These are phyloP conservation scores for Halesus radiatus DNA, from an alignment of 1,140 invertebrate genomes.

Conservation along the genomic window DNA sequence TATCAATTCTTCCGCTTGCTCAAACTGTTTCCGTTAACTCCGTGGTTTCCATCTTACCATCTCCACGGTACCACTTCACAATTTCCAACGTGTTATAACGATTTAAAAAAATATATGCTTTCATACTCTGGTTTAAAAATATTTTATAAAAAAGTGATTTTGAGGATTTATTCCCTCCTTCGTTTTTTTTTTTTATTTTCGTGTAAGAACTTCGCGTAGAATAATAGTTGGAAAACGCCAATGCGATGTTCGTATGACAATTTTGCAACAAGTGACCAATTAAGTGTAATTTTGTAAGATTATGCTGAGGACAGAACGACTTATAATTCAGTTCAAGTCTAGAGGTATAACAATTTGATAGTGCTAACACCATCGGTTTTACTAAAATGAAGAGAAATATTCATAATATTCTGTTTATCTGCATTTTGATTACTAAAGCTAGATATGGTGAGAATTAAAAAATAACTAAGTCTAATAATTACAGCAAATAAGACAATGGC, in stretches of 20 bases:
- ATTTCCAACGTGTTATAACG: no score
- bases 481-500: no score
- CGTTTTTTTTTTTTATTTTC: neutral
- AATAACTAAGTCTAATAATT: no score
- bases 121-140: no score
- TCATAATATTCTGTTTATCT: neutral
- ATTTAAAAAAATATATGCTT: no score
- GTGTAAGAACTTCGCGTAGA: neutral
- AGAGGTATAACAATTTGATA: slow-evolving; percentile 1
- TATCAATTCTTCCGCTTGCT: no score
- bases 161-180: neutral
- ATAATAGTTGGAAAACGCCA: neutral
- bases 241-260: neutral
- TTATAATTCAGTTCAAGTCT: slow-evolving; percentile 30
- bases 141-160: neutral
- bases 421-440: neutral
- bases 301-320: neutral
- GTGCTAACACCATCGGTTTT: neutral
- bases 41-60: no score
- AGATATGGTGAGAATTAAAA: no score
- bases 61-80: no score
- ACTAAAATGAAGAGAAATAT: neutral
- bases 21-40: no score
- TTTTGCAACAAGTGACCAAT: slow-evolving; percentile 33
- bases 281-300: slow-evolving; percentile 40